Evolutionary conservation across 2,888 invertebrate species (phyloP), one percentile per base, ranked within the genome.

Genomic region (Erynnis tages): DNA sequence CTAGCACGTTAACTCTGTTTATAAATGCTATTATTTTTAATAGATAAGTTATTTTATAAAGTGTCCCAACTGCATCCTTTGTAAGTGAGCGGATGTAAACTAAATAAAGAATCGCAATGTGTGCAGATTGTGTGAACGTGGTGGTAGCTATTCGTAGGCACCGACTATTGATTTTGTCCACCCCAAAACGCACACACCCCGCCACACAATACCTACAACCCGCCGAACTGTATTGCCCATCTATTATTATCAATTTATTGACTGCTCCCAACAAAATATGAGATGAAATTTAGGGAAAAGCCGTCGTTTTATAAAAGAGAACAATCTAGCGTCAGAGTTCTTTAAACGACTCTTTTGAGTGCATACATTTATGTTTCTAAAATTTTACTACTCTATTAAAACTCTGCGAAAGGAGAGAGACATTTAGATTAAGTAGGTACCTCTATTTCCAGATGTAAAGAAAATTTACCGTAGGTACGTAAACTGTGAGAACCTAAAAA

Each of bases 131-230:
- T 73, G 71, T 67, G 73, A 65, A 63, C 77, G 78, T 82, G 76
- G 78, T 64, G 59, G 82, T 76, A 75, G 81, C 77, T 81, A 81
- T 79, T 82, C 78, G 76, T 76, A 76, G 80, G 78, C 76, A 74
- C 71, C 73, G 76, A 82, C 78, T 88, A 89, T 89, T 85, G 88
- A 89, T 89, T 88, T 88, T 87, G 83, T 85, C 81, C 88, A 83
- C 88, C 87, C 87, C 86, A 77, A 77, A 76, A 75, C 80, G 71
- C 68, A 70, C 72, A 58, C 65, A 54, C 61, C 61, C 67, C 58
- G 58, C 55, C 60, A 58, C 58, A 59, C 54, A 58, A 63, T 59
- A 62, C 55, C 61, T 65, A 62, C 59, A 63, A 65, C 71, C 70
- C 73, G 69, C 73, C 73, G 73, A 81, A 79, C 73, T 82, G 76